These are phyloP conservation scores for Emydocephalus ijimae DNA, from an alignment of 2,113 vertebrate genomes.

Conservation along the genomic window DNA sequence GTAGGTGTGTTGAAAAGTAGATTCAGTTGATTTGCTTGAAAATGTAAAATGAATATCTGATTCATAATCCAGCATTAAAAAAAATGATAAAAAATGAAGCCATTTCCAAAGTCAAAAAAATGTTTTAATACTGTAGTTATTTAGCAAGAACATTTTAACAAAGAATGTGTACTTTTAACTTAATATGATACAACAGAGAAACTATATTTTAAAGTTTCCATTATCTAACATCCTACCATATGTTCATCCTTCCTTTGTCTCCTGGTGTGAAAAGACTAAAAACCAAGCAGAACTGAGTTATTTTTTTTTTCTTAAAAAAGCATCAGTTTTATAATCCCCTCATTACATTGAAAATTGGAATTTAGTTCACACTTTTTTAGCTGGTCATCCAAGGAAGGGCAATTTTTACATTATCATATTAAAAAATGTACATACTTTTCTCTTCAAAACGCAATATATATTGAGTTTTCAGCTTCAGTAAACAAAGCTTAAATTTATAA, in stretches of 20 bases:
- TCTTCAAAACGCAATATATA: slow-evolving; percentile 71
- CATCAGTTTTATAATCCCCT: slow-evolving; percentile 64
- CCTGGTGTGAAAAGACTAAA: slow-evolving; percentile 71
- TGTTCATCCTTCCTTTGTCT: slow-evolving; percentile 62
- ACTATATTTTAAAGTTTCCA: slow-evolving; percentile 74
- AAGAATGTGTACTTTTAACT: slow-evolving; percentile 79
- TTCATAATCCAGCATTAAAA: neutral
- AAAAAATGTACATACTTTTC: slow-evolving; percentile 74
- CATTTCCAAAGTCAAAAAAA: slow-evolving; percentile 77
- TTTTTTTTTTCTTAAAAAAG: slow-evolving; percentile 41
- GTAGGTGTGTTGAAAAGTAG: neutral
- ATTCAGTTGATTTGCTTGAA: neutral
- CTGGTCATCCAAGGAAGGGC: slow-evolving; percentile 67
- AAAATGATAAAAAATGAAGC: slow-evolving; percentile 18
- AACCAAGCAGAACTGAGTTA: slow-evolving; percentile 68
- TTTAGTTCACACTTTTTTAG: slow-evolving; percentile 66
- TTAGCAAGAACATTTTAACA: slow-evolving; percentile 85
- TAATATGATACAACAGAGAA: slow-evolving; percentile 80
- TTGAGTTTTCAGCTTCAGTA: slow-evolving; percentile 66
- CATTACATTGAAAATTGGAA: slow-evolving; percentile 60
- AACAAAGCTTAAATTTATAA: slow-evolving; percentile 73
- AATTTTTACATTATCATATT: slow-evolving; percentile 71
- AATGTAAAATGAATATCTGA: neutral
- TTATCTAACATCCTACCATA: slow-evolving; percentile 73
- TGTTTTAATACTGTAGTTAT: slow-evolving; percentile 79